phyloP scores from a whole-genome alignment of 2,113 vertebrate genomes.

The Cygnus buccinator region DNA sequence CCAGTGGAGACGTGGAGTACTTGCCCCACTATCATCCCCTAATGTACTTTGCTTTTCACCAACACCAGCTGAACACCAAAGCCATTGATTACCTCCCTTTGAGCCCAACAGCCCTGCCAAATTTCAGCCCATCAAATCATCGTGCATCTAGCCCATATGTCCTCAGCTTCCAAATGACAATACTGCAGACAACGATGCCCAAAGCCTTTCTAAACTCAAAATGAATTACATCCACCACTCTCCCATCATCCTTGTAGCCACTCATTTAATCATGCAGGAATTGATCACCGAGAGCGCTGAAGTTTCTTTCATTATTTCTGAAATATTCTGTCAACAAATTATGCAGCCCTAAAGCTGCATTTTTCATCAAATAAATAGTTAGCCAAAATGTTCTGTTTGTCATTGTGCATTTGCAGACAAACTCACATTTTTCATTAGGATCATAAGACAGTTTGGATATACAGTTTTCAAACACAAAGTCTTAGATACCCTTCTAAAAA shows the following conservation, averaged over 20 bases:
- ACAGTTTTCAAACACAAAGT: neutral
- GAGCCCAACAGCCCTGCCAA: neutral
- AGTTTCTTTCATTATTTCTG: neutral
- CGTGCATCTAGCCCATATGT: fast-evolving
- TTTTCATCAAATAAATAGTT: neutral
- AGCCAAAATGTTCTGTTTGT: neutral
- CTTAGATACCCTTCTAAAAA: neutral
- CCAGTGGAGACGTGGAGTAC: neutral
- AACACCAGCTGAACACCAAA: neutral
- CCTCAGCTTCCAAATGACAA: neutral
- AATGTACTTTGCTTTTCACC: neutral
- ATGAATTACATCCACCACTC: neutral
- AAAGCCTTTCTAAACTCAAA: neutral
- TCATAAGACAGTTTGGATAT: neutral
- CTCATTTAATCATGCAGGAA: neutral
- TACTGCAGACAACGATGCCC: neutral
- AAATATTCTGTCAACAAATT: neutral
- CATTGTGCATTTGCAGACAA: neutral
- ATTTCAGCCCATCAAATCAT: neutral
- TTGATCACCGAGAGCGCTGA: neutral
- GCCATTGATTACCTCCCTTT: neutral
- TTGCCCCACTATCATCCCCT: neutral
- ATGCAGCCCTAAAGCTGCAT: neutral
- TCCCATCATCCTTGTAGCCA: neutral
- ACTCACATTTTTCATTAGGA: neutral